These are phyloP conservation scores for Grammomys surdaster DNA, from an alignment of 2,113 vertebrate species.

Conservation along the genomic window DNA sequence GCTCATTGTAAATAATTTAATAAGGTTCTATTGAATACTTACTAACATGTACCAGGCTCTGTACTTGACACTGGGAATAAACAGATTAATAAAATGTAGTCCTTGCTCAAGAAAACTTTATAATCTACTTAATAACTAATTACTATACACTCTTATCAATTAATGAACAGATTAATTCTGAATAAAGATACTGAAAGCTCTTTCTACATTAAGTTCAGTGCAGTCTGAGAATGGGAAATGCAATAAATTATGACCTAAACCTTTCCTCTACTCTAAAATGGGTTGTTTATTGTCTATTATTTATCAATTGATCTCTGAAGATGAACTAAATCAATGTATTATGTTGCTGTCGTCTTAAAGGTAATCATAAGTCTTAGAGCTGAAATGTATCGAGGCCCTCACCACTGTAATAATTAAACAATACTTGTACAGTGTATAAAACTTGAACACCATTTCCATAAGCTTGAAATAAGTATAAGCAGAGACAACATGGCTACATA, in stretches of 20 bases:
- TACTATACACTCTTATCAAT: neutral
- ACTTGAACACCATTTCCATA: slow-evolving; percentile 27
- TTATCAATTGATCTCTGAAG: slow-evolving; percentile 74
- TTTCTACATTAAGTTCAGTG: slow-evolving; percentile 46
- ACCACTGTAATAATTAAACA: slow-evolving; percentile 24
- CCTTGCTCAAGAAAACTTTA: neutral
- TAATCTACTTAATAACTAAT: slow-evolving; percentile 28
- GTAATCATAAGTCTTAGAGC: slow-evolving; percentile 40
- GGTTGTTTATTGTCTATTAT: slow-evolving; percentile 78
- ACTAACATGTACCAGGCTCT: slow-evolving; percentile 19
- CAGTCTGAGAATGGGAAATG: slow-evolving; percentile 52
- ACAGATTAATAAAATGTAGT: slow-evolving; percentile 10
- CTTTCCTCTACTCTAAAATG: slow-evolving; percentile 62
- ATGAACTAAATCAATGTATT: slow-evolving; percentile 66
- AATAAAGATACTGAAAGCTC: neutral
- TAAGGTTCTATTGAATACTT: slow-evolving; percentile 43
- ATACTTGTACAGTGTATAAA: slow-evolving; percentile 16
- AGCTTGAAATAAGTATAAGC: neutral
- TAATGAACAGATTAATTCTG: slow-evolving; percentile 29
- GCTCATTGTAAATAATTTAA: slow-evolving; percentile 56
- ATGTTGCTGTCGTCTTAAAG: slow-evolving; percentile 44
- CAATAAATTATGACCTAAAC: slow-evolving; percentile 68
- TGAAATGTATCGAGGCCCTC: slow-evolving; percentile 24
- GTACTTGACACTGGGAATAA: slow-evolving; percentile 2
- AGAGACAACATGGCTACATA: neutral